These are phyloP conservation scores for Aulostomus chinensis DNA, from an alignment of 2,797 vertebrate genomes.

Conservation along the genomic window DNA sequence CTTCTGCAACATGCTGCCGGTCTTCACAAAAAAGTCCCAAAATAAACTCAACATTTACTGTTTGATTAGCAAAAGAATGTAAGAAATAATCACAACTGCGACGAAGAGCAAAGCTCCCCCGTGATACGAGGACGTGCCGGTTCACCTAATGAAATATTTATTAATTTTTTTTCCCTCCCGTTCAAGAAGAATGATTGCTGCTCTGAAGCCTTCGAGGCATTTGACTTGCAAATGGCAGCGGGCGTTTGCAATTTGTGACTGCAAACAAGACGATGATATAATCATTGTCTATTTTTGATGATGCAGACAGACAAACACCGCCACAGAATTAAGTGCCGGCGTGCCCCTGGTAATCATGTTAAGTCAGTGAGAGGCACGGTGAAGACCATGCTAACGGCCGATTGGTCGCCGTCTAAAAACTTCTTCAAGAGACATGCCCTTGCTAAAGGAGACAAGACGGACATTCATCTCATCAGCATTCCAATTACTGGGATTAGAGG, in stretches of 20 bases:
- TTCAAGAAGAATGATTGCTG: slow-evolving; percentile 81
- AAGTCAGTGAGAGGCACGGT: slow-evolving; percentile 53
- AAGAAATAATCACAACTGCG: slow-evolving; percentile 44
- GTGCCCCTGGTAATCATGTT: slow-evolving; percentile 81
- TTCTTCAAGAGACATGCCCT: slow-evolving; percentile 57
- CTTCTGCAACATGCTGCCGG: slow-evolving; percentile 38
- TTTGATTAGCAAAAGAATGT: slow-evolving; percentile 53
- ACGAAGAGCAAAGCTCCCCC: too few relatives aligned
- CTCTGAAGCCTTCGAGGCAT: slow-evolving; percentile 77
- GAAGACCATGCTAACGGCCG: slow-evolving; percentile 64
- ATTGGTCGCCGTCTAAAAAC: slow-evolving; percentile 66
- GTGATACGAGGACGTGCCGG: slow-evolving; percentile 46
- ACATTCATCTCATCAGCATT: slow-evolving; percentile 71
- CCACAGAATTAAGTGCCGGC: slow-evolving; percentile 79
- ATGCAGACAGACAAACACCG: slow-evolving; percentile 82
- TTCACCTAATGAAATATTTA: slow-evolving; percentile 77
- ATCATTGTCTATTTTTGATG: slow-evolving; percentile 86
- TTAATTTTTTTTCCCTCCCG: slow-evolving; percentile 69
- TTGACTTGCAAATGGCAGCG: slow-evolving; percentile 87
- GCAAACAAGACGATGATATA: slow-evolving; percentile 85
- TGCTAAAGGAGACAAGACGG: slow-evolving; percentile 61
- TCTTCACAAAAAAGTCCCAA: slow-evolving; percentile 12
- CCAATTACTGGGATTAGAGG: slow-evolving; percentile 75
- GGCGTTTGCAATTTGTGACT: slow-evolving; percentile 80
- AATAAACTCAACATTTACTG: slow-evolving; percentile 2